These are phyloP conservation scores for Amphiprion clarkii DNA, from an alignment of 2,797 vertebrate species.

Conservation along the genomic window DNA sequence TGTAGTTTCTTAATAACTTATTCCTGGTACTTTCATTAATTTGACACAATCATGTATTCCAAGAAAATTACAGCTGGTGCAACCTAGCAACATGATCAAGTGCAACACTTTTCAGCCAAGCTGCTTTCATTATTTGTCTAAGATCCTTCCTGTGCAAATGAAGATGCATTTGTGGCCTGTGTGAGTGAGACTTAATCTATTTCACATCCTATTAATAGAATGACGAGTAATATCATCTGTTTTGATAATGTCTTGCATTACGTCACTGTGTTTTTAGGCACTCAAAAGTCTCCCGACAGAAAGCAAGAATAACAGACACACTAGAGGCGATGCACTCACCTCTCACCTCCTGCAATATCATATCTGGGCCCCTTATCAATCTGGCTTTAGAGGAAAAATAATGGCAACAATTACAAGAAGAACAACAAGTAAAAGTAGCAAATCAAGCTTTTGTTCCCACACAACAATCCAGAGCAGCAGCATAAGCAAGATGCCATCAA, in stretches of 20 bases:
- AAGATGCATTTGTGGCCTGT: constrained; percentile 32
- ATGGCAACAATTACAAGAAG: constrained; percentile 83
- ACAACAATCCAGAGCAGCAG: constrained; percentile 64
- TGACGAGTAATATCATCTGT: constrained; percentile 16
- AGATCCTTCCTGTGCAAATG: constrained; percentile 35
- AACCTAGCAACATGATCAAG: constrained; percentile 51
- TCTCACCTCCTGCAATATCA: constrained; percentile 85
- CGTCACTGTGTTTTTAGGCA: constrained; percentile 45
- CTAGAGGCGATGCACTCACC: constrained; percentile 81
- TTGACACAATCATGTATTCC: constrained; percentile 30
- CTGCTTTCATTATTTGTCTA: constrained; percentile 39
- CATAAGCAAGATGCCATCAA: constrained; percentile 57
- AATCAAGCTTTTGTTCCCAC: constrained; percentile 52
- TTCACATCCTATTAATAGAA: constrained; percentile 35
- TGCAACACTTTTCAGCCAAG: constrained; percentile 46
- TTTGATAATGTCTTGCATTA: constrained; percentile 22
- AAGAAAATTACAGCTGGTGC: constrained; percentile 47
- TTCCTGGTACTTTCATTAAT: constrained; percentile 38
- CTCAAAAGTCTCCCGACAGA: constrained; percentile 53
- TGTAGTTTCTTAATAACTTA: constrained; percentile 9
- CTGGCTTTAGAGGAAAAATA: constrained; percentile 86
- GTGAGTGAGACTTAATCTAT: constrained; percentile 33
- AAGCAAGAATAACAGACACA: constrained; percentile 74
- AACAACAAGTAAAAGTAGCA: constrained; percentile 64
- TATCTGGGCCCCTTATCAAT: constrained; percentile 86